phyloP scores from a whole-genome alignment of 2,888 invertebrate genomes.

The Atrina japonica region DNA sequence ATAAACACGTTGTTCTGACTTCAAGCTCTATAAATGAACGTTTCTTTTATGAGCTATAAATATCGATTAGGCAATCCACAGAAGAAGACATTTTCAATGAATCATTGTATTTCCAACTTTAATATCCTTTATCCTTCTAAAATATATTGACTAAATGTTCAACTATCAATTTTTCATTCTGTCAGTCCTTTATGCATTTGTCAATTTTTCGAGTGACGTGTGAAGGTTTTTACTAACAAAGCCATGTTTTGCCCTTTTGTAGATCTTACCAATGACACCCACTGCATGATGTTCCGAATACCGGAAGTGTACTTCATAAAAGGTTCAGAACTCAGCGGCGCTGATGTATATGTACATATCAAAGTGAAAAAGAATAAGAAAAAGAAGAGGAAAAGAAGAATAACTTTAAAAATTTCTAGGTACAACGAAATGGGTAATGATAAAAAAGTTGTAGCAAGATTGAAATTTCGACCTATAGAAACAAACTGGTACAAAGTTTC shows the following conservation, averaged over 20 bases:
- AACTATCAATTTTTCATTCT: too few relatives aligned
- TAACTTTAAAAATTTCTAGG: slow-evolving; percentile 4
- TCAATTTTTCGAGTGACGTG: too few relatives aligned
- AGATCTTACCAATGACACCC: slow-evolving; percentile 16
- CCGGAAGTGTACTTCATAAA: slow-evolving; percentile 13
- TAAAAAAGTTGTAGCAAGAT: slow-evolving; percentile 4
- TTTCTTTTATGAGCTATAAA: too few relatives aligned
- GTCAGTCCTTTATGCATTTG: too few relatives aligned
- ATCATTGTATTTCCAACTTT: too few relatives aligned
- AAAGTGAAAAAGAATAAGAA: slow-evolving; percentile 16
- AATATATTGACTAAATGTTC: too few relatives aligned
- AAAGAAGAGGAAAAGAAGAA: slow-evolving; percentile 2
- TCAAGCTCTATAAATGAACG: too few relatives aligned
- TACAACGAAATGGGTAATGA: neutral
- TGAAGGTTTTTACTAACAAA: too few relatives aligned
- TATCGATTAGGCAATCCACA: too few relatives aligned
- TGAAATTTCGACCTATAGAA: slow-evolving; percentile 8
- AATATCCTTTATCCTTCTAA: too few relatives aligned
- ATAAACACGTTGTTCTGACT: too few relatives aligned
- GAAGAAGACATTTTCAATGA: too few relatives aligned
- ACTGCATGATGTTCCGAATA: slow-evolving; percentile 20
- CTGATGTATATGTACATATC: slow-evolving; percentile 22
- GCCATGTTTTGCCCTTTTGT: slow-evolving; percentile 1
- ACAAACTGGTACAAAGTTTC: slow-evolving; percentile 24
- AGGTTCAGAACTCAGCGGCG: slow-evolving; percentile 14